These are phyloP conservation scores for Biston betularia DNA, from an alignment of 2,888 invertebrate species.

Conservation along the genomic window DNA sequence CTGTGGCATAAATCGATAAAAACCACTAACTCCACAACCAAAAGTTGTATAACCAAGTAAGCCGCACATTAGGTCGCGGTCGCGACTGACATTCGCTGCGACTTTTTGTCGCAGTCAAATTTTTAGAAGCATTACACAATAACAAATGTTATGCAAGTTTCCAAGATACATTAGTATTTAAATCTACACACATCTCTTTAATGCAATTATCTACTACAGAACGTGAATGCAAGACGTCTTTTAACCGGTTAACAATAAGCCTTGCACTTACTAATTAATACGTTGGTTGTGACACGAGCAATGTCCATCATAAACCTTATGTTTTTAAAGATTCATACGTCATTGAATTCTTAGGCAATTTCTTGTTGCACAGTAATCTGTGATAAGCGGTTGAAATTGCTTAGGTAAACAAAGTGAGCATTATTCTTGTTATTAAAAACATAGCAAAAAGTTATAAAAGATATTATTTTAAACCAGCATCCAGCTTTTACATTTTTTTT, in stretches of 20 bases:
- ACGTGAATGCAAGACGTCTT: constrained; percentile 21
- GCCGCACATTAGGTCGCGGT: constrained; percentile 6
- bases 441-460: no score
- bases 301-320: neutral
- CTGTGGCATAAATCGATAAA: constrained; percentile 17
- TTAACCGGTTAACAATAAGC: constrained; percentile 23
- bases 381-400: no score
- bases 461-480: no score
- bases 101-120: constrained; percentile 10
- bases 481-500: no score
- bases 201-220: constrained; percentile 18
- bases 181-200: constrained; percentile 28
- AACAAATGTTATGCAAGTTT: constrained; percentile 20
- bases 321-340: no score
- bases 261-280: constrained; percentile 18
- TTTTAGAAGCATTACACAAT: constrained; percentile 28
- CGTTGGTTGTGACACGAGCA: constrained; percentile 16
- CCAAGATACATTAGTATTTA: constrained; percentile 30
- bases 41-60: constrained; percentile 4
- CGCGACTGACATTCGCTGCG: constrained; percentile 4
- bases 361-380: no score
- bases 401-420: no score
- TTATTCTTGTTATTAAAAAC: no score
- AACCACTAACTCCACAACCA: constrained; percentile 23
- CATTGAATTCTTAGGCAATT: no score